Conservation (phyloP, 2,888 invertebrate species). For the Ochlodes sylvanus region DNA sequence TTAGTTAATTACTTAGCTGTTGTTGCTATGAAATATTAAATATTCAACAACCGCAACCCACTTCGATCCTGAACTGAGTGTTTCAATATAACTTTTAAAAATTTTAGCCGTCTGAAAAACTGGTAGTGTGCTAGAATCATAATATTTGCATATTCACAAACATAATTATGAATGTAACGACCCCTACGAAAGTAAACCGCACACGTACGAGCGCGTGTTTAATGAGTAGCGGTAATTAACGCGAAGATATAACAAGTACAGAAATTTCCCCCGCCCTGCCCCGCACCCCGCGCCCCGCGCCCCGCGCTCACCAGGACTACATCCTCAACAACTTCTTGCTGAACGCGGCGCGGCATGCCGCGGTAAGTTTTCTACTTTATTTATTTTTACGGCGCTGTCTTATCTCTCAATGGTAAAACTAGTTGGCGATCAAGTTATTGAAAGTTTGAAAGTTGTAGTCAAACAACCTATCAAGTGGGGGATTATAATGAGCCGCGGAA, state of each 20-base stretch:
- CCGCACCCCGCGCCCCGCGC: background rate
- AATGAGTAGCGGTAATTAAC: background rate
- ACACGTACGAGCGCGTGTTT: constrained; percentile 8
- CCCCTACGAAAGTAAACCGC: background rate
- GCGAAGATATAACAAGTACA: background rate
- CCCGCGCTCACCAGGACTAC: background rate
- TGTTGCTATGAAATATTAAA: too few relatives aligned
- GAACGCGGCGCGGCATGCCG: background rate
- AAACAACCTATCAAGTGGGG: too few relatives aligned
- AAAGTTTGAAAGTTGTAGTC: too few relatives aligned
- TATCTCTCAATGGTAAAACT: too few relatives aligned
- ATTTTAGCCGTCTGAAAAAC: too few relatives aligned
- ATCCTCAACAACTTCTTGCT: background rate
- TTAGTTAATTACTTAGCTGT: too few relatives aligned
- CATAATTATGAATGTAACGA: background rate
- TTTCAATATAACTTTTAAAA: too few relatives aligned
- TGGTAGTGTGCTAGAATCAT: too few relatives aligned
- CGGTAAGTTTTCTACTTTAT: background rate
- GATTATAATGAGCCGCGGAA: too few relatives aligned
- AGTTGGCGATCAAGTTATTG: too few relatives aligned
- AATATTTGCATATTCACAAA: constrained; percentile 1
- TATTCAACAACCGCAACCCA: too few relatives aligned
- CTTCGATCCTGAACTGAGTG: too few relatives aligned
- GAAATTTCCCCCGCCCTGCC: background rate
- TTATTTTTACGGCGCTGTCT: background rate